phyloP scores from a whole-genome alignment of 2,888 invertebrate species.

The Callosobruchus maculatus region DNA sequence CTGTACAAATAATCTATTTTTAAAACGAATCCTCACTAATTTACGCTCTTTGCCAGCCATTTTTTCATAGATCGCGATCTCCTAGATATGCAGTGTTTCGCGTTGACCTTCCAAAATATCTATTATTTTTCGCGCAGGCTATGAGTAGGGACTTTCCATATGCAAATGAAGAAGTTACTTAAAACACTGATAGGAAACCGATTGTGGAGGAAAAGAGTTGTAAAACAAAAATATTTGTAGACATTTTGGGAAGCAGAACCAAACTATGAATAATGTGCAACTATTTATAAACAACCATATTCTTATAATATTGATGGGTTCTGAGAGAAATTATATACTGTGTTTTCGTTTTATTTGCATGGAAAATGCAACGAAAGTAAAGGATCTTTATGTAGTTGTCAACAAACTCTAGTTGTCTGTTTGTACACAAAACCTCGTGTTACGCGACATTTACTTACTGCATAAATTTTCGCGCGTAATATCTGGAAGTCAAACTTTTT shows the following conservation, averaged over 20 bases:
- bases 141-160: not conserved
- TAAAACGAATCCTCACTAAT: conserved; percentile 30
- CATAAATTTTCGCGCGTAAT: conserved; percentile 10
- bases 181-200: no score
- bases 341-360: no score
- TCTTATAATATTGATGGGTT: no score
- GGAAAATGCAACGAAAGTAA: no score
- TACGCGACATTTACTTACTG: not conserved
- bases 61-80: conserved; percentile 10
- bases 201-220: no score
- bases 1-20: conserved; percentile 49
- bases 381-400: not conserved
- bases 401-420: not conserved
- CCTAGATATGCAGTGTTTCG: not conserved
- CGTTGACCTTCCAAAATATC: conserved; percentile 4
- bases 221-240: no score
- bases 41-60: conserved; percentile 12
- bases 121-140: conserved; percentile 7
- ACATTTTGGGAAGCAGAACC: no score
- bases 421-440: not conserved
- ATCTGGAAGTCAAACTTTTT: not conserved
- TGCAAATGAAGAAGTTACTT: not conserved
- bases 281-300: no score
- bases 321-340: no score
- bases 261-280: no score